phyloP scores from a whole-genome alignment of 1,140 invertebrate genomes.

The Aphelinus atriplicis region DNA sequence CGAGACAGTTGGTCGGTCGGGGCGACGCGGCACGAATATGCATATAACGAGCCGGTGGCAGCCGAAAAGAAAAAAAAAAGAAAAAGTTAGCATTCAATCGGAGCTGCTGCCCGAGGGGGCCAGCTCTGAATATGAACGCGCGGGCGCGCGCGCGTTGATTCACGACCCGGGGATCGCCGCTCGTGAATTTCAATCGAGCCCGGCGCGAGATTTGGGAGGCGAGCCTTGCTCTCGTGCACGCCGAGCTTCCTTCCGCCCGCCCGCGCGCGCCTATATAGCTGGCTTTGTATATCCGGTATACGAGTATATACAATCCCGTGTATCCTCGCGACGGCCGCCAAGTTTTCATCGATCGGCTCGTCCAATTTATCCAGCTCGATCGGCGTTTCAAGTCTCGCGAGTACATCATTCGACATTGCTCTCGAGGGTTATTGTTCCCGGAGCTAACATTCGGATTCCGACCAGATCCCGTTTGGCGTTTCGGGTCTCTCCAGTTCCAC shows the following conservation, averaged over 20 bases:
- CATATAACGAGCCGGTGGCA: background rate
- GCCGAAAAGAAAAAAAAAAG: conserved; percentile 1
- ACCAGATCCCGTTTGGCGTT: too few species aligned
- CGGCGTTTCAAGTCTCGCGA: too few species aligned
- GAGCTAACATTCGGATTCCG: too few species aligned
- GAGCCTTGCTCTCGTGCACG: background rate
- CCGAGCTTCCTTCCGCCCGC: conserved; percentile 29
- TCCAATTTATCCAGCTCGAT: too few species aligned
- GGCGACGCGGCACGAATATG: background rate
- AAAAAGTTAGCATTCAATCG: conserved; percentile 51
- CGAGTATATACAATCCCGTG: too few species aligned
- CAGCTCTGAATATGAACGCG: conserved; percentile 46
- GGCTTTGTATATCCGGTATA: too few species aligned
- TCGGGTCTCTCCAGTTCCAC: too few species aligned
- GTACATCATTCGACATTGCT: too few species aligned
- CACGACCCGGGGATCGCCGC: conserved; percentile 42
- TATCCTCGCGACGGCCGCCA: too few species aligned
- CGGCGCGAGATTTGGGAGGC: conserved; percentile 31
- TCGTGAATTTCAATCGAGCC: conserved; percentile 47
- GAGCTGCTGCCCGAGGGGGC: conserved; percentile 37
- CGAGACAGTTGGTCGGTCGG: background rate
- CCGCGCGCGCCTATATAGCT: conserved; percentile 23
- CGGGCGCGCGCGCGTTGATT: conserved; percentile 44
- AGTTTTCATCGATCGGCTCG: too few species aligned
- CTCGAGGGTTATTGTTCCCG: too few species aligned